Conservation (phyloP, 2,888 invertebrate species). For the Eupelmus urozonus region DNA sequence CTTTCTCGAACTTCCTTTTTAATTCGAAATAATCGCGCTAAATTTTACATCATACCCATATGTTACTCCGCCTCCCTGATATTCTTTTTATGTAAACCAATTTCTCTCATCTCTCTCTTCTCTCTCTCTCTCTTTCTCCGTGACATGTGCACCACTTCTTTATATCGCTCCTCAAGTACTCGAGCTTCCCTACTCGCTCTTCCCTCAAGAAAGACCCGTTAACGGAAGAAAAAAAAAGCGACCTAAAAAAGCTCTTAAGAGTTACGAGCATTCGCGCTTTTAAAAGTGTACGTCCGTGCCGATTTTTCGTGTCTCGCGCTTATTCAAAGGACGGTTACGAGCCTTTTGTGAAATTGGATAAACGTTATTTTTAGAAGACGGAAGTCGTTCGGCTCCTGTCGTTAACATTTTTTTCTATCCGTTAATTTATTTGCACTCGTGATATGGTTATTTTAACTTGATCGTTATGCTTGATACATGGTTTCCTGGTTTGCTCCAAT, state of each 20-base stretch:
- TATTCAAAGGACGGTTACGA: background rate
- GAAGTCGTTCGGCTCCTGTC: background rate
- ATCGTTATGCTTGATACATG: no score
- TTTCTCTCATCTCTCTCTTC: background rate
- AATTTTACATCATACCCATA: no score
- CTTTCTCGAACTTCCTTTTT: no score
- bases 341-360: background rate
- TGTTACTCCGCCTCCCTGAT: no score
- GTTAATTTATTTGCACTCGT: no score
- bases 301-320: slow-evolving; percentile 21
- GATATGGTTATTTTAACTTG: no score
- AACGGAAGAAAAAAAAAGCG: slow-evolving; percentile 34
- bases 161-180: background rate
- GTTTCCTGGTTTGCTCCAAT: no score
- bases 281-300: slow-evolving; percentile 2
- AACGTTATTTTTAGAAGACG: slow-evolving; percentile 35
- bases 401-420: background rate
- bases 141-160: slow-evolving; percentile 29
- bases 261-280: slow-evolving; percentile 31
- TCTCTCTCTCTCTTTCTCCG: background rate
- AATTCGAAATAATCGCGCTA: no score
- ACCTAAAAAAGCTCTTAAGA: slow-evolving; percentile 43
- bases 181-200: no score
- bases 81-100: background rate
- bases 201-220: no score